A percentile compares a stretch with the other conserved stretches of the same genome.
Conservation (phyloP, 1,140 invertebrate species). For the Drosophila micromelanica region DNA sequence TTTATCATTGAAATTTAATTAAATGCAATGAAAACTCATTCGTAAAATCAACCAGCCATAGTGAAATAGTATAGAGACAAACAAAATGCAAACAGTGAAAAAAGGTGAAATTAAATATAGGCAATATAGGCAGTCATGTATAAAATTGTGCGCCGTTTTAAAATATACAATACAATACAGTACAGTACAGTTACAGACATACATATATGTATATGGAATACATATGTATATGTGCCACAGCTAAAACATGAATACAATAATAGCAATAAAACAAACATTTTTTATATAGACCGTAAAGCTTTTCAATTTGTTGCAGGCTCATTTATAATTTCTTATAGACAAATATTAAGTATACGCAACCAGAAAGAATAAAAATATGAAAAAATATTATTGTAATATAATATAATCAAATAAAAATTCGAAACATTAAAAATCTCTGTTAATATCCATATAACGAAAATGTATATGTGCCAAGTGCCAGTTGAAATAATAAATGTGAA, state of each 20-base stretch:
- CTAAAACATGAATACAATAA: constrained; percentile 38
- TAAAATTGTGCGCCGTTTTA: constrained; percentile 79
- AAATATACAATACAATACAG: constrained; percentile 41
- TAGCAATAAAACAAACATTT: constrained; percentile 36
- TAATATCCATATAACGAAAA: neutral
- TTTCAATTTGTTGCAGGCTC: constrained; percentile 21
- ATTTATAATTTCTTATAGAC: constrained; percentile 9
- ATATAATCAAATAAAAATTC: neutral
- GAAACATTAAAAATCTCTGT: neutral
- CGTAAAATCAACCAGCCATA: constrained; percentile 61
- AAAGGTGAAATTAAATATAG: constrained; percentile 82
- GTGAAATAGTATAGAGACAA: constrained; percentile 79
- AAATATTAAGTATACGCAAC: constrained; percentile 21
- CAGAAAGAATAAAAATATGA: neutral
- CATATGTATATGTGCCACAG: constrained; percentile 39
- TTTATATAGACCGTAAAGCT: constrained; percentile 26
- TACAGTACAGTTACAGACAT: constrained; percentile 7
- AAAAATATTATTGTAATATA: neutral
- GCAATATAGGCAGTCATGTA: constrained; percentile 77
- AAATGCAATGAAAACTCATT: constrained; percentile 67
- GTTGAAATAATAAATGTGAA: constrained; percentile 25
- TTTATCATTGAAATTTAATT: constrained; percentile 74
- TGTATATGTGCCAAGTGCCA: constrained; percentile 5
- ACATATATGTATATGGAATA: constrained; percentile 33
- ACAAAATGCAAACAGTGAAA: constrained; percentile 79